These are phyloP conservation scores for Cotesia chilonis DNA, from an alignment of 1,140 invertebrate species.

Conservation along the genomic window DNA sequence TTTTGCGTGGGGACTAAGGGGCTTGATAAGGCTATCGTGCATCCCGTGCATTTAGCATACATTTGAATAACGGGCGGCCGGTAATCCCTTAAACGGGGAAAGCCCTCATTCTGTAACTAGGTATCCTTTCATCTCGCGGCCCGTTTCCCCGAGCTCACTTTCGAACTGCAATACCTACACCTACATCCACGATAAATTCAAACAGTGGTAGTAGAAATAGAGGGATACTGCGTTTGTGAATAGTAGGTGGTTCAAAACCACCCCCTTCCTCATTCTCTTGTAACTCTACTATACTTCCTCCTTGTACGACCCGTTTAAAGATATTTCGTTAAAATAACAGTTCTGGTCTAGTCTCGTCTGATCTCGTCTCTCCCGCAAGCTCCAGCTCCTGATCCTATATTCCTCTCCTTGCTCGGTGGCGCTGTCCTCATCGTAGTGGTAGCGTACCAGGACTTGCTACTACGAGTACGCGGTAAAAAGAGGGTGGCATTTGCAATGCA, in stretches of 20 bases:
- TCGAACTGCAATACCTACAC: conserved; percentile 23
- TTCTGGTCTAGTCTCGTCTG: conserved; percentile 50
- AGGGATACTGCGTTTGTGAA: background rate
- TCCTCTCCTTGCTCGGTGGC: conserved; percentile 31
- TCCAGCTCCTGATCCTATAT: conserved; percentile 2
- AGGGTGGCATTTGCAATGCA: conserved; percentile 67
- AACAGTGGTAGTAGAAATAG: background rate
- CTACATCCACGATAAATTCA: too few relatives aligned
- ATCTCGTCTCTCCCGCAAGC: conserved; percentile 31
- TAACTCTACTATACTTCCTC: background rate
- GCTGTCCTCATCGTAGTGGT: background rate
- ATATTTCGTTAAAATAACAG: conserved; percentile 68
- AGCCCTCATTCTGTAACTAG: conserved; percentile 64
- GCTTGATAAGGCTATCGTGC: conserved; percentile 64
- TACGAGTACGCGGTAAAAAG: conserved; percentile 49
- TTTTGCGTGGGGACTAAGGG: background rate
- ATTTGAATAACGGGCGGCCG: conserved; percentile 66
- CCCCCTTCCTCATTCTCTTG: background rate
- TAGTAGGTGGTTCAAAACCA: background rate
- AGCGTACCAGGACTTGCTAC: too few relatives aligned
- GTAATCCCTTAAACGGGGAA: conserved; percentile 65
- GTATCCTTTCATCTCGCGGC: conserved; percentile 65
- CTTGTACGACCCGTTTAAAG: conserved; percentile 58
- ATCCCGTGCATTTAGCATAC: conserved; percentile 65
- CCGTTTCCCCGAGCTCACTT: conserved; percentile 48